Conservation (phyloP, 2,888 invertebrate species). For the Polia nebulosa region DNA sequence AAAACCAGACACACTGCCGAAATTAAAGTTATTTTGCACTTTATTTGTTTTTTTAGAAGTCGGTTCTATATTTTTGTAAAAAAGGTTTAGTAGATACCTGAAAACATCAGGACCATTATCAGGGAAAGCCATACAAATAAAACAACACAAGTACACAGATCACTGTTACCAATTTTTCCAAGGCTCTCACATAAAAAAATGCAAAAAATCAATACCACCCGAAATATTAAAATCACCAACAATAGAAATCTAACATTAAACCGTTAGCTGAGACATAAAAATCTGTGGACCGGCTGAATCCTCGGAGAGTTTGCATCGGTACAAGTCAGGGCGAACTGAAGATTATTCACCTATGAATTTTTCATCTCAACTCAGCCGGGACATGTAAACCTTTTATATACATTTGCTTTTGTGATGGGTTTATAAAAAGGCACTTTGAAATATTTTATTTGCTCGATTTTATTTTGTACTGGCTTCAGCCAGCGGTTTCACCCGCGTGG, state of each 20-base stretch:
- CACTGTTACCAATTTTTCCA: too few species aligned
- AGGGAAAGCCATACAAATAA: too few species aligned
- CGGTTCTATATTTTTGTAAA: too few species aligned
- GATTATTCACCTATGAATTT: slow-evolving; percentile 71
- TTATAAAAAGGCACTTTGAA: slow-evolving; percentile 51
- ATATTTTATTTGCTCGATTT: slow-evolving; percentile 33
- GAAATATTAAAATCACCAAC: slow-evolving; percentile 27
- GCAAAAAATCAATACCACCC: background rate
- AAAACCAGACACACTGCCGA: too few species aligned
- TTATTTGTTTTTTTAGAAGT: too few species aligned
- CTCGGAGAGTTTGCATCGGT: slow-evolving; percentile 50
- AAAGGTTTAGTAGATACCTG: too few species aligned
- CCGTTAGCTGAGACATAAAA: slow-evolving; percentile 46
- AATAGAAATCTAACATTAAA: slow-evolving; percentile 45
- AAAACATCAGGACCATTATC: too few species aligned
- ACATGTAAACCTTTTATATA: slow-evolving; percentile 68
- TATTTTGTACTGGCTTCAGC: too few species aligned
- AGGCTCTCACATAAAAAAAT: background rate
- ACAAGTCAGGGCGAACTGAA: slow-evolving; percentile 51
- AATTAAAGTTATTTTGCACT: too few species aligned
- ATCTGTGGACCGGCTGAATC: slow-evolving; percentile 55
- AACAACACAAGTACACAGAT: too few species aligned
- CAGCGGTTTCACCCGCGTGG: too few species aligned
- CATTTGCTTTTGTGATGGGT: slow-evolving; percentile 61
- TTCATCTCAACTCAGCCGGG: slow-evolving; percentile 62